A percentile compares a stretch with the other conserved stretches of the same genome.
Evolutionary conservation across 2,113 vertebrate genomes (phyloP).

Genomic region (Barbus barbus): DNA sequence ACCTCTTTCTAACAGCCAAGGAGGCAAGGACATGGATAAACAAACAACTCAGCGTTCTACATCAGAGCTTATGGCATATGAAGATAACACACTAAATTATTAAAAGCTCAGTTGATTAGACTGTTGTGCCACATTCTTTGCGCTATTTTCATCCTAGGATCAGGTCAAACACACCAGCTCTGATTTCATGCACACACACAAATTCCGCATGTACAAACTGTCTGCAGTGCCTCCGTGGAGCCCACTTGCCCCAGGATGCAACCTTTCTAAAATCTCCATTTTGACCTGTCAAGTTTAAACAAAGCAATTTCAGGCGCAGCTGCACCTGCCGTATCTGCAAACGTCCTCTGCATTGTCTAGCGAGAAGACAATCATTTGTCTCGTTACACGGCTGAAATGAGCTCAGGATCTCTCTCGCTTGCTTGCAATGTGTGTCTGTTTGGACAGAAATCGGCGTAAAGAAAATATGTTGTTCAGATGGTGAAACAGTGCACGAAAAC

Average conservation of each 20-base stretch:
- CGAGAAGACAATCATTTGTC: conserved; percentile 79
- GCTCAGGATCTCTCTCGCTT: conserved; percentile 56
- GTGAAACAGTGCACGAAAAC: background rate
- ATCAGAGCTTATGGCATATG: conserved; percentile 23
- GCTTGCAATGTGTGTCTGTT: background rate
- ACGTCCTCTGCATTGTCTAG: conserved; percentile 59
- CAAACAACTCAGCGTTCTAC: conserved; percentile 41
- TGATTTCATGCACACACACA: conserved; percentile 17
- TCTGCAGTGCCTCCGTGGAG: conserved; percentile 41
- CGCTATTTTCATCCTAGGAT: conserved; percentile 42
- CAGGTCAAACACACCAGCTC: conserved; percentile 43
- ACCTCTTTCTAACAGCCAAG: conserved; percentile 25
- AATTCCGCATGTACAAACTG: background rate
- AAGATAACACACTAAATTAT: conserved; percentile 48
- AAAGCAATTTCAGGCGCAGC: conserved; percentile 74
- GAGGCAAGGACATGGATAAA: conserved; percentile 49
- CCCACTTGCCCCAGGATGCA: conserved; percentile 60
- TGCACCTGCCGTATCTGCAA: conserved; percentile 71
- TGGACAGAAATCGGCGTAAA: conserved; percentile 1
- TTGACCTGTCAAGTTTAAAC: conserved; percentile 75
- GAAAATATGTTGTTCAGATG: conserved; percentile 23
- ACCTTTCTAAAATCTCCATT: conserved; percentile 66
- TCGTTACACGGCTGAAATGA: conserved; percentile 69
- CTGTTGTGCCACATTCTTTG: conserved; percentile 24
- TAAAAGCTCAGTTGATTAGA: conserved; percentile 40